Evolutionary conservation across 2,888 invertebrate genomes (phyloP).

Genomic region (Criorhina ranunculi): DNA sequence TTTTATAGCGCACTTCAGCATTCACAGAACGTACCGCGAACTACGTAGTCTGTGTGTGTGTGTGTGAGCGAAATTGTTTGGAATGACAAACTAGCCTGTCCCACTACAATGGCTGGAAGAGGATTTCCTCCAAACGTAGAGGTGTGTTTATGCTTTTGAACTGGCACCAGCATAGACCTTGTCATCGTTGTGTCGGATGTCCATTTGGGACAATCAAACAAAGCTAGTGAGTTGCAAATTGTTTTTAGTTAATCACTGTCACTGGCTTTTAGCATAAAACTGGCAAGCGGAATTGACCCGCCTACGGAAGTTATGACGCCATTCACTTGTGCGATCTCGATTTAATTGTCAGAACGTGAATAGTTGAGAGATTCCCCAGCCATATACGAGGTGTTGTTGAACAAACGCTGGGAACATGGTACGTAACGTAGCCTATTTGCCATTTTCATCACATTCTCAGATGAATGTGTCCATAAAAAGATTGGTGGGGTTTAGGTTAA

Average conservation of each 20-base stretch:
- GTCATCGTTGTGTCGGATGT: slow-evolving; percentile 53
- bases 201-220: slow-evolving; percentile 49
- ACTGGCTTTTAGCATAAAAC: slow-evolving; percentile 42
- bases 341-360: slow-evolving; percentile 25
- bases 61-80: slow-evolving; percentile 4
- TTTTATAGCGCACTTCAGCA: slow-evolving; percentile 79
- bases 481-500: slow-evolving; percentile 45
- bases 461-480: slow-evolving; percentile 62
- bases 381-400: slow-evolving; percentile 52
- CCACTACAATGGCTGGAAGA: slow-evolving; percentile 44
- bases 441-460: slow-evolving; percentile 22
- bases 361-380: slow-evolving; percentile 36
- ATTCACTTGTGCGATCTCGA: slow-evolving; percentile 43
- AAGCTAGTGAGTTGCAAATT: slow-evolving; percentile 35
- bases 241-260: slow-evolving; percentile 27
- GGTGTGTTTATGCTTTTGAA: slow-evolving; percentile 52
- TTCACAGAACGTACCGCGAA: background rate
- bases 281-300: slow-evolving; percentile 78
- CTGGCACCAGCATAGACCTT: slow-evolving; percentile 58
- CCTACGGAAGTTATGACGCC: slow-evolving; percentile 80
- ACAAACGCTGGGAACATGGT: slow-evolving; percentile 29
- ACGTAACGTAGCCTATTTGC: slow-evolving; percentile 14
- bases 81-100: slow-evolving; percentile 19
- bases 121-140: slow-evolving; percentile 54
- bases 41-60: background rate